Base-by-base conservation (phyloP, 2,797 vertebrate genomes). In the Natrix natrix region DNA sequence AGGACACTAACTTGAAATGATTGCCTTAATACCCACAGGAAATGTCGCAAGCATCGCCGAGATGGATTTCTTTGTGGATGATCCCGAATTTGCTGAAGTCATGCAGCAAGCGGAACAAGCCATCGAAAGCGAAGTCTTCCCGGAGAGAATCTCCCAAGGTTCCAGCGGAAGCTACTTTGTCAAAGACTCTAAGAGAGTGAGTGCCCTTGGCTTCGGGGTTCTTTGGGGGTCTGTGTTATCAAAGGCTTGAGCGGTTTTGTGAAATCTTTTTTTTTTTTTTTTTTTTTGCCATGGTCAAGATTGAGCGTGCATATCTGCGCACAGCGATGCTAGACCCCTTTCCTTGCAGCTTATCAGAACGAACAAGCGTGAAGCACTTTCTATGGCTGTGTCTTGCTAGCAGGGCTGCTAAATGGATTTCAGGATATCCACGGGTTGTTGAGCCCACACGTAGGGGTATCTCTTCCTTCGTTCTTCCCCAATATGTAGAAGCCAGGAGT, bases 121-220 rank as follows among this genome's bases (percentile, higher is more conserved):
- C 48, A 98, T 99, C 43, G 99, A 99, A 95, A 97, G 95, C n/a
- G 98, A 98, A 20, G 97, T 98, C 92, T 98, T 98, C 94, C 99
- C 99, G 2, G 98, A 99, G 97, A 98, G 99, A 96, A 99, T 99
- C 95, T 98, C 98, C 66, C 99, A 99, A 97, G 99, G 99, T 55
- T 99, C 99, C 94, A 99, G 99, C 91, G 99, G 99, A 92, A 99
- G 99, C 97, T 99, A 99, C 96, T 99, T 99, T 96, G 99, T 99
- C 93, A 99, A 99, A 98, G 99, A 99, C 97, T 96, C 98, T 90
- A 99, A 99, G 97, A 98, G 98, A 98, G 99, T 99, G 91, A 98
- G 98, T 91, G 89, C 57, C 48, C 94, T 93, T 91, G n/a, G 95
- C n/a, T 2, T 17, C 5, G 93, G 56, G 93, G 2, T 16, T 37